Conservation (phyloP, 2,113 vertebrate species). For the Phodopus roborovskii region DNA sequence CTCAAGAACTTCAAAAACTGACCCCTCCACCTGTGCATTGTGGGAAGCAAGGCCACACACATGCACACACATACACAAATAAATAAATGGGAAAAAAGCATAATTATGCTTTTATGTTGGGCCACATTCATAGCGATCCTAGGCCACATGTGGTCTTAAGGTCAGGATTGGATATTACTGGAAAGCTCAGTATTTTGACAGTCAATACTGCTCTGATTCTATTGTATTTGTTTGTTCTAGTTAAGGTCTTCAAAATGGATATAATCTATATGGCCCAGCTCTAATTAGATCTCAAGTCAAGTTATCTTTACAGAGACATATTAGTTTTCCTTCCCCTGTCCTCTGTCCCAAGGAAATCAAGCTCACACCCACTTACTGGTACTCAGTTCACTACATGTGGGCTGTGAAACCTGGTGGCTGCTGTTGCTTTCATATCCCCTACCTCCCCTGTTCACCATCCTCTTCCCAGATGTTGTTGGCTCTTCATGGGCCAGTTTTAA, state of each 20-base stretch:
- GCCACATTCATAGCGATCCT: not conserved
- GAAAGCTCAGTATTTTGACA: conserved; percentile 36
- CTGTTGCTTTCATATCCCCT: not conserved
- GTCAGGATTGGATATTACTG: not conserved
- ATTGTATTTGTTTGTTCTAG: not conserved
- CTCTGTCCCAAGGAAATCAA: not conserved
- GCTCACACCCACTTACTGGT: not conserved
- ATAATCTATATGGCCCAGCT: not conserved
- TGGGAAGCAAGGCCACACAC: not conserved
- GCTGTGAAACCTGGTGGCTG: not conserved
- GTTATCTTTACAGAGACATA: not conserved
- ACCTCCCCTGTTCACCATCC: not conserved
- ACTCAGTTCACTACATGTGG: not conserved
- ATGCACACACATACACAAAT: not conserved
- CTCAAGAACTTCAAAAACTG: not conserved
- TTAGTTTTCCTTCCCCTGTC: not conserved
- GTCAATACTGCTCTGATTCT: not conserved
- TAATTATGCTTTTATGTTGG: not conserved
- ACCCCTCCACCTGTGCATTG: not conserved
- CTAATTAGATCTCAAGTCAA: conserved; percentile 7
- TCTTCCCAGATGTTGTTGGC: not conserved
- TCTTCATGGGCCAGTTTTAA: not conserved
- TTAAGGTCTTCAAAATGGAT: not conserved
- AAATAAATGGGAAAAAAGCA: not conserved
- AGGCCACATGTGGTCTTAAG: not conserved